Evolutionary conservation across 1,140 invertebrate species (phyloP), one percentile per base, ranked within the genome.

Genomic region (Drosophila miranda): DNA sequence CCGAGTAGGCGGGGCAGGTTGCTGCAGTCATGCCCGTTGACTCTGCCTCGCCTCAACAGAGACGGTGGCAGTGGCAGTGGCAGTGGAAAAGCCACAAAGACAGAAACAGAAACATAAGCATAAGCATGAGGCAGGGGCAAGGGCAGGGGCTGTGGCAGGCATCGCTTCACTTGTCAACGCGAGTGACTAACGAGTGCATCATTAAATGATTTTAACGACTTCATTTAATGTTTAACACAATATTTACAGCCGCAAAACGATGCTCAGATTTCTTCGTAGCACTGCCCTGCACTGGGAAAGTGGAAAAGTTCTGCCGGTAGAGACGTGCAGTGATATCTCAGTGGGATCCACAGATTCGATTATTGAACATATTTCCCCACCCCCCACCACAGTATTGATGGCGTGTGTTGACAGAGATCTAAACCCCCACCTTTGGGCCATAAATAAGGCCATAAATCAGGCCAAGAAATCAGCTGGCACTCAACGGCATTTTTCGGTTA

Each of bases 201-300:
- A 89, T 84, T 83, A 89, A 81, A 89, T 61, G 66, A 78, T 81
- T 89, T 84, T 80, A 84, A 89, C 83, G 82, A 87, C 83, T 87
- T 87, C 83, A 89, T 89, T 76, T 75, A 78, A 69, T 81, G 78
- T 82, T 75, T 89, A 87, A 81, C 82, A 87, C 71, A 78, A 78
- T 81, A 83, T 84, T 84, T 84, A 84, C 80, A 79, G 75, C 78
- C 41, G 45, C 43, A 11, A 23, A 52, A 34, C 43, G 50, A 6
- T 8, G 42, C 73, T 53, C 38, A 14, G 38, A 53, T 53, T 55
- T 58, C 19, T 38, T 26, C 23, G 9, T 3, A 11, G 30, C 53
- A 21, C 3, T 34, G 30, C 30, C 3, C 30, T 3, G 30, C 8
- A 34, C 9, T 11, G 28, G 3, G 28, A 30, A 34, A 34, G 11